Base-by-base conservation (phyloP, 2,797 vertebrate species). In the Urophycis tenuis region DNA sequence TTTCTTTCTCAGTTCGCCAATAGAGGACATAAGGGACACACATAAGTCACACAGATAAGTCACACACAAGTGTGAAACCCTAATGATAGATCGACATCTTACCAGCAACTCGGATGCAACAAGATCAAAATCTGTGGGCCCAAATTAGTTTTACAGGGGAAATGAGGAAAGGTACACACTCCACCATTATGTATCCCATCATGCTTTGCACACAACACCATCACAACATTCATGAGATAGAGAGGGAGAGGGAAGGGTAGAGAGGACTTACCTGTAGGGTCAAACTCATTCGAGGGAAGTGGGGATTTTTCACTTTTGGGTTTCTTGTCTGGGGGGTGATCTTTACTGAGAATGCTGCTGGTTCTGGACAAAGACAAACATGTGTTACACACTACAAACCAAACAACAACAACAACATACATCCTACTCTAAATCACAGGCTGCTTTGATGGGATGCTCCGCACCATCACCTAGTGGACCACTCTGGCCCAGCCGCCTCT, bases 321-420 rank as follows among this genome's bases (percentile, higher is more conserved):
- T 85, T 96, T 98, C 95, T 96, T 97, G 93, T 98, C 96, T n/a
- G 96, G 94, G 85, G 96, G 95, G 88, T 95, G 95, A 90, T 98
- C 96, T 94, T 94, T 96, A 90, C 91, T 96, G 92, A 98, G 95
- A 94, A 97, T 95, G 93, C 96, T 98, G 93, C 94, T 94, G 85
- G 95, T 95, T 94, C 96, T 98, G 80, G 31, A 84, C 75, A 83
- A 80, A 85, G 69, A 85, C 12, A 72, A 25, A 60, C 4, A 69
- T 22, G 32, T 35, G 35, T 67, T 75, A 81, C n/a, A 80, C 22
- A 79, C 19, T 77, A 3, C 71, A 22, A 35, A 33, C 35, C 31
- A 78, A 60, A 75, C 12, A 69, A 60, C 12, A 69, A 60, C 12
- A 39, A 72, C 19, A 33, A 19, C 32, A 33, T 33, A 33, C 30